phyloP scores from a whole-genome alignment of 2,888 invertebrate genomes.

The Stenodema calcarata region DNA sequence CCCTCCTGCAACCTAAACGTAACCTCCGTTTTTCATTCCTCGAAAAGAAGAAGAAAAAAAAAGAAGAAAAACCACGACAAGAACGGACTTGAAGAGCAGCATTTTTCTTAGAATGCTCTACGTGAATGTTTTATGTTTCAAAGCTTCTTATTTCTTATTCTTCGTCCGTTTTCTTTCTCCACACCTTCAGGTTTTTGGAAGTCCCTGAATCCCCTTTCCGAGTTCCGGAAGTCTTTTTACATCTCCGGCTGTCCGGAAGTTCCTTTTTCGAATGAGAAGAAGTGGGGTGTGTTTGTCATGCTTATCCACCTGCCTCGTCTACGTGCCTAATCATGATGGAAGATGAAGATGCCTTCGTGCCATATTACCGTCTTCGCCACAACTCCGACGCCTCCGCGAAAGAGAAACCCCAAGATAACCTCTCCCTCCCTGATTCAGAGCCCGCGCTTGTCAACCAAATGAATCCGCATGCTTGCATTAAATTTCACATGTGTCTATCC shows the following conservation, averaged over 20 bases:
- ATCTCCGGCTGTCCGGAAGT: neutral
- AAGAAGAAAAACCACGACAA: neutral
- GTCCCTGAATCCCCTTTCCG: neutral
- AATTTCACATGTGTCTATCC: no score
- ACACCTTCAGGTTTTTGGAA: neutral
- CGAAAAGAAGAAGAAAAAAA: no score
- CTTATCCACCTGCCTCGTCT: neutral
- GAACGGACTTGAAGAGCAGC: neutral
- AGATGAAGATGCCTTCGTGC: neutral
- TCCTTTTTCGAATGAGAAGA: neutral
- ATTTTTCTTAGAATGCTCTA: neutral
- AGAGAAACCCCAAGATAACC: no score
- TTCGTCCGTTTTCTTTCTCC: neutral
- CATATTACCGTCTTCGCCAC: no score
- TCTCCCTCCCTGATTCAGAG: no score
- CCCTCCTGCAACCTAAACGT: neutral
- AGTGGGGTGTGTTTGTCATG: neutral
- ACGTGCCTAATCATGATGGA: neutral
- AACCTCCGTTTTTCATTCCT: neutral
- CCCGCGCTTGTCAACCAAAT: no score
- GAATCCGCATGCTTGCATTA: no score
- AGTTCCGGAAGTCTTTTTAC: no score
- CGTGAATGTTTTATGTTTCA: neutral
- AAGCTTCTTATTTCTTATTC: neutral
- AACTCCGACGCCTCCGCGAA: no score